Conservation (phyloP, 2,797 vertebrate species). For the Tenualosa thibaudeaui region DNA sequence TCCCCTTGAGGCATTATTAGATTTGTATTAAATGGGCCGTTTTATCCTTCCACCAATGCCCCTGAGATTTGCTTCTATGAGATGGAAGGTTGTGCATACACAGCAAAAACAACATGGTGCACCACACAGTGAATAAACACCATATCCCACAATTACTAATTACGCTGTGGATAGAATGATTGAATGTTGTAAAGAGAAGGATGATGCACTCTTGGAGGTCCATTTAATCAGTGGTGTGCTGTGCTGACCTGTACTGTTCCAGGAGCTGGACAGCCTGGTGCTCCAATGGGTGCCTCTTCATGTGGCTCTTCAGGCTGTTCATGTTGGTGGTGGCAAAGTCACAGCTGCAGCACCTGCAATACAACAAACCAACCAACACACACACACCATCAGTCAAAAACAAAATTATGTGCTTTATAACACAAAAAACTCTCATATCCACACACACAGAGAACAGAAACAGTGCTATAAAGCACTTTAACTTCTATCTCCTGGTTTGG, state of each 20-base stretch:
- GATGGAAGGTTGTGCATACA: neutral
- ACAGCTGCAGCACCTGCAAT: conserved; percentile 79
- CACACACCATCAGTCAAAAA: neutral
- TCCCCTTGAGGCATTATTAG: neutral
- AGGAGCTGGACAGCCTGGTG: conserved; percentile 85
- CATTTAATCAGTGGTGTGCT: neutral
- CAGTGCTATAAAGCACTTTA: neutral
- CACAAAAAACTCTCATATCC: neutral
- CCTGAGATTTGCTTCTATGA: neutral
- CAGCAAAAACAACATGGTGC: neutral
- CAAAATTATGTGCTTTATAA: conserved; percentile 21
- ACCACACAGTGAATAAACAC: too few relatives aligned
- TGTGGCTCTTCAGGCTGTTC: conserved; percentile 89
- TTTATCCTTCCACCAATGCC: neutral
- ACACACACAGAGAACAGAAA: neutral
- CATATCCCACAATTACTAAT: too few relatives aligned
- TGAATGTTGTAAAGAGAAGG: neutral
- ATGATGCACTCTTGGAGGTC: neutral
- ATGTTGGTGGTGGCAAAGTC: conserved; percentile 88
- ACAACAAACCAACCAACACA: neutral
- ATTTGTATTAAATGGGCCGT: neutral
- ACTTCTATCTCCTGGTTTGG: neutral
- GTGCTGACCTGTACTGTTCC: conserved; percentile 85
- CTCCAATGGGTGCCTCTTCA: conserved; percentile 85
- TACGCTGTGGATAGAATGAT: too few relatives aligned